Evolutionary conservation across 2,888 invertebrate genomes (phyloP), one percentile per base, ranked within the genome.

Genomic region (Tetramorium bicarinatum): DNA sequence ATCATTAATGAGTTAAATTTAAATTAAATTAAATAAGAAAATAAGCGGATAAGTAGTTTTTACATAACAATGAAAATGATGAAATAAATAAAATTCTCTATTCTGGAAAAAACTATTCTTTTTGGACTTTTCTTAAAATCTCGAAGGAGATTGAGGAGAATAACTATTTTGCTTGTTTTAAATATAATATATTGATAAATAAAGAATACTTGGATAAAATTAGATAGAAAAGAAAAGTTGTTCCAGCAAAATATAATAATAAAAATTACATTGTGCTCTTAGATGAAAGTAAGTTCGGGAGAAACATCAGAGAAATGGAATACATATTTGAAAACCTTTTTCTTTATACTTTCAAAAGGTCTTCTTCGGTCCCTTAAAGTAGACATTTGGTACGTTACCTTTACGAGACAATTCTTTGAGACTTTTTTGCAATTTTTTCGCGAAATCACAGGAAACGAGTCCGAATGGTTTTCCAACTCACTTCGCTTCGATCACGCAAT

Each of bases 401-500:
- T 62, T 44, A 38, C 62, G 62, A 34, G 75, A 49, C 34, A 76
- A 62, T 75, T 21, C 21, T 9, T 34, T 38, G 3, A 11, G 21
- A 76, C 38, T 62, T 62, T 34, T 49, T 62, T 76, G 75, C 62
- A 47, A 49, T 62, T 62, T 62, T 38, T 52, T 54, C 38, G 54
- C n/a, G 38, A 47, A 69, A 71, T 72, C 47, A 61, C 38, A 6
- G 56, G 15, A 47, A 69, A 79, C 56, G 71, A 61, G 44, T 49
- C 38, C 21, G 47, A 49, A 61, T 52, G 72, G 38, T 72, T 59
- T 71, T 59, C 52, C 79, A 11, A 59, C 56, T 79, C 79, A 71
- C 59, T 79, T 71, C 38, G 49, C 72, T 34, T 47, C 72, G 49
- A 80, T 61, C 47, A 64, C 38, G 79, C 72, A 38, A 80, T 80